These are phyloP conservation scores for Dolichopus griseipennis DNA, from an alignment of 2,888 invertebrate genomes.

Conservation along the genomic window DNA sequence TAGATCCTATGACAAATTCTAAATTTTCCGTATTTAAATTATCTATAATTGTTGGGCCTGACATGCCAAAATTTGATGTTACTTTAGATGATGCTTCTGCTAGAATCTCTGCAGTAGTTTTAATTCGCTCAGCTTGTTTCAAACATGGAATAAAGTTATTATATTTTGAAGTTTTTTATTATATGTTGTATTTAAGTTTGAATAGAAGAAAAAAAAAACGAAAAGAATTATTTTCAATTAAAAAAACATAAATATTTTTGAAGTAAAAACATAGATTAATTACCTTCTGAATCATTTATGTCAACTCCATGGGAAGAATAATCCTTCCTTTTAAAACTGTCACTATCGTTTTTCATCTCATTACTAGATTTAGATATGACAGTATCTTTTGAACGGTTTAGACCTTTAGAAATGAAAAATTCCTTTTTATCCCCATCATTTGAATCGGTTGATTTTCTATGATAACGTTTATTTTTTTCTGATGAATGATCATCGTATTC, in stretches of 20 bases:
- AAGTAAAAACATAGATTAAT: background rate
- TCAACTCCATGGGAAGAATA: background rate
- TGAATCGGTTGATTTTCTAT: conserved; percentile 68
- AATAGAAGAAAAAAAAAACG: too few relatives aligned
- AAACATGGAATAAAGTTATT: background rate
- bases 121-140: background rate
- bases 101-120: background rate
- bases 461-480: conserved; percentile 51
- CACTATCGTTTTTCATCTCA: conserved; percentile 17
- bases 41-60: background rate
- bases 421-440: conserved; percentile 56
- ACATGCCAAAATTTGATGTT: background rate
- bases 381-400: conserved; percentile 28
- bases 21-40: background rate
- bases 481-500: conserved; percentile 61
- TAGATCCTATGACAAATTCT: background rate
- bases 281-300: conserved; percentile 15
- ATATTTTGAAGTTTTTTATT: too few relatives aligned
- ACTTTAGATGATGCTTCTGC: background rate
- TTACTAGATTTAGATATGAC: background rate
- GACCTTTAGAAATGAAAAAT: background rate
- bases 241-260: too few relatives aligned
- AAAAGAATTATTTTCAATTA: too few relatives aligned
- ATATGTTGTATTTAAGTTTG: too few relatives aligned
- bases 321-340: conserved; percentile 8